Conservation (phyloP, 2,888 invertebrate genomes). For the Lordiphosa fenestrarum region DNA sequence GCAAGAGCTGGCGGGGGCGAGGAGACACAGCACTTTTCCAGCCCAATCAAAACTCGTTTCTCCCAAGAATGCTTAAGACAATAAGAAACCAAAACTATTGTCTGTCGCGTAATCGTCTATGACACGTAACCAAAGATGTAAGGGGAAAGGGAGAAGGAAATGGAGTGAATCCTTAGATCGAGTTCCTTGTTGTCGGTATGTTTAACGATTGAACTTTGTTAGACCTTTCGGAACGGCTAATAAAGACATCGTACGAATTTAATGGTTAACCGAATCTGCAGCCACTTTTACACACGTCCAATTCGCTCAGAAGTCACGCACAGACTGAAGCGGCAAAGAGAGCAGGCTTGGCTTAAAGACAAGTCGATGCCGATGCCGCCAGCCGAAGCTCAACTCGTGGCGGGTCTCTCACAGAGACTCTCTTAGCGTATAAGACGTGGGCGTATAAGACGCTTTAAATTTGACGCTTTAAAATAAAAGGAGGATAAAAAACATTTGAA, state of each 20-base stretch:
- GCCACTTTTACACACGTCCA: conserved; percentile 14
- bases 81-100: conserved; percentile 28
- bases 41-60: conserved; percentile 65
- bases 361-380: conserved; percentile 3
- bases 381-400: conserved; percentile 3
- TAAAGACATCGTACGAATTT: conserved; percentile 47
- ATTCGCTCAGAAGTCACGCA: conserved; percentile 51
- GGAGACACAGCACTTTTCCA: conserved; percentile 56
- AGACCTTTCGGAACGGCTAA: conserved; percentile 51
- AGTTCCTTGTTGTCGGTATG: not conserved
- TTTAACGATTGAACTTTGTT: conserved; percentile 57
- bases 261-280: not conserved
- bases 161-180: too few species aligned
- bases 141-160: conserved; percentile 9
- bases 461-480: too few species aligned
- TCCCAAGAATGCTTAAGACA: conserved; percentile 51
- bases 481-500: too few species aligned
- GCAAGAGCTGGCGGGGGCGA: not conserved
- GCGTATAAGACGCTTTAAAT: too few species aligned
- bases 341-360: conserved; percentile 38
- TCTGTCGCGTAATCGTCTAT: conserved; percentile 59
- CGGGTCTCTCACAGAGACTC: not conserved
- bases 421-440: too few species aligned
- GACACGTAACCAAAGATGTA: conserved; percentile 50
- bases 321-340: conserved; percentile 41